Evolutionary conservation across 2,113 vertebrate species (phyloP), one percentile per base, ranked within the genome.

Genomic region (Esox niger): DNA sequence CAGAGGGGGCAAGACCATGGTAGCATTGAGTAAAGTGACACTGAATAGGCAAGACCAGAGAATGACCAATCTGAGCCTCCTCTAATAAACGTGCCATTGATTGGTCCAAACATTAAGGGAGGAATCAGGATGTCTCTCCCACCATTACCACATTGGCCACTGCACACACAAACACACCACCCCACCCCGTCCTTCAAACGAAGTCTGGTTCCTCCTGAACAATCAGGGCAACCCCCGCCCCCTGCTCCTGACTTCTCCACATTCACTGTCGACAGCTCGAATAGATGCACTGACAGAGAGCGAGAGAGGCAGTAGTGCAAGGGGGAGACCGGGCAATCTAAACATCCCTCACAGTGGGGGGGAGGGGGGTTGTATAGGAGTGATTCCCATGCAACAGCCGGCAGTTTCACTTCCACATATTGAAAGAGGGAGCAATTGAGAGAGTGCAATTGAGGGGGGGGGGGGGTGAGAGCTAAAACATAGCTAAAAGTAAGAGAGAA

Each of bases 211-310:
- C 83, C 79, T 84, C 84, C 82, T 80, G 69, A 82, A 90, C 88
- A 89, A 89, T 87, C 87, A 57, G 43, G 26, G 85, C 77, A 83
- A 74, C 23, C 84, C 74, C 83, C 87, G 83, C 86, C 70, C 77
- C 79, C 64, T 46, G 69, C 46, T 68, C 66, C 77, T 79, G 10
- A 30, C 25, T 46, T 32, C 31, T 60, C 38, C 79, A 66, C 72
- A 82, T 72, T 80, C 82, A 83, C 82, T 70, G 62, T 55, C 64
- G 78, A 76, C 74, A 85, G 84, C 85, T 86, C 86, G 86, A 89
- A 88, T 76, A 86, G 83, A 86, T 7, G 71, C 88, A 84, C 67
- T 83, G 84, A 85, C 78, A 79, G 76, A 77, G 74, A 82, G 84
- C 80, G 84, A 83, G 73, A 69, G 69, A 74, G 33, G 54, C 75